Conservation (phyloP, 2,797 vertebrate genomes). For the Pagetopsis macropterus region DNA sequence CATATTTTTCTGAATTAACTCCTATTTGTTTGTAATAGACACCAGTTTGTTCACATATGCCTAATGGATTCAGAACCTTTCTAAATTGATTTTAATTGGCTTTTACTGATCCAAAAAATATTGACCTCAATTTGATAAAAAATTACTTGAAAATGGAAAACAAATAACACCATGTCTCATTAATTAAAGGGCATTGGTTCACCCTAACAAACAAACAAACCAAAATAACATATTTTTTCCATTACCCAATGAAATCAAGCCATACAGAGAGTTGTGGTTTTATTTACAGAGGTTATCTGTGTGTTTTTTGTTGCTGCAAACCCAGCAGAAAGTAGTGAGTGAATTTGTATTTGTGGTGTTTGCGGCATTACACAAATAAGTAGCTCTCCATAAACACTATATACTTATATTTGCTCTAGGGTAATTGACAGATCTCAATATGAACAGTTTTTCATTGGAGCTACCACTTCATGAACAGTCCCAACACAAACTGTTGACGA, state of each 20-base stretch:
- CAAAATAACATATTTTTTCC: too few species aligned
- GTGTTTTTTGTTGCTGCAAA: too few species aligned
- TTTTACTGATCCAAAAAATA: too few species aligned
- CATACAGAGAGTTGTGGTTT: too few species aligned
- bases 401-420: background rate
- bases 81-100: background rate
- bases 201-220: background rate
- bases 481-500: background rate
- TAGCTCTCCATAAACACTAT: background rate
- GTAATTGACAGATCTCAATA: background rate
- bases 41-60: background rate
- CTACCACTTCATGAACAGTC: background rate
- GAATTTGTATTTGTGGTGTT: too few species aligned
- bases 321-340: too few species aligned
- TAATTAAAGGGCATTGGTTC: background rate
- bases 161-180: background rate
- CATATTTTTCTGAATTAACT: background rate
- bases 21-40: background rate
- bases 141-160: background rate
- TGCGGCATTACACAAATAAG: background rate
- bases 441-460: background rate
- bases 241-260: too few species aligned
- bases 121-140: background rate
- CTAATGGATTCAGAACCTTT: background rate
- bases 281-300: too few species aligned